These are phyloP conservation scores for Halictus ligatus DNA, from an alignment of 2,888 invertebrate genomes.

Conservation along the genomic window DNA sequence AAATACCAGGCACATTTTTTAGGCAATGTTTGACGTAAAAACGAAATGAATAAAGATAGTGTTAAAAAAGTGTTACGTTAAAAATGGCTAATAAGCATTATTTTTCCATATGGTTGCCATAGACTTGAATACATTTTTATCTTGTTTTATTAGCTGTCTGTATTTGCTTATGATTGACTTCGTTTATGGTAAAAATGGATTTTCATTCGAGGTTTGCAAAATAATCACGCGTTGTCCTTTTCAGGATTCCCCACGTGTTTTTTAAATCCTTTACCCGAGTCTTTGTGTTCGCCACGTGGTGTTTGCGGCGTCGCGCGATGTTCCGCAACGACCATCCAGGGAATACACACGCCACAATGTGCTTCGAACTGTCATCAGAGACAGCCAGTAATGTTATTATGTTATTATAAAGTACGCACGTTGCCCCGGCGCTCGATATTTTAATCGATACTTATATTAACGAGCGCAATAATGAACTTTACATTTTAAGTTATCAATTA, in stretches of 20 bases:
- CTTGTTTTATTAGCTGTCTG: neutral
- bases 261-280: constrained; percentile 80
- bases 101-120: too few species aligned
- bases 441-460: neutral
- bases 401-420: constrained; percentile 14
- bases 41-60: too few species aligned
- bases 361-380: constrained; percentile 79
- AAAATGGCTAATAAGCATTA: too few species aligned
- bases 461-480: neutral
- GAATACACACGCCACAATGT: constrained; percentile 81
- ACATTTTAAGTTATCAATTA: neutral
- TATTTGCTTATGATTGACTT: neutral
- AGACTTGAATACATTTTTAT: neutral
- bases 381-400: constrained; percentile 78
- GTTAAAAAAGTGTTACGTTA: too few species aligned
- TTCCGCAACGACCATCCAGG: constrained; percentile 75
- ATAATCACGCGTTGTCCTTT: neutral
- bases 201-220: neutral
- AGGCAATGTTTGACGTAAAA: too few species aligned
- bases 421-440: neutral
- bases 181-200: neutral
- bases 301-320: constrained; percentile 83
- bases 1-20: neutral
- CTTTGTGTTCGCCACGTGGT: constrained; percentile 82
- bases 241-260: constrained; percentile 85